A percentile compares a stretch with the other conserved stretches of the same genome.
phyloP scores from a whole-genome alignment of 30 jellyfish, hydroid and myxozoan genomes.

The Turritopsis rubra region DNA sequence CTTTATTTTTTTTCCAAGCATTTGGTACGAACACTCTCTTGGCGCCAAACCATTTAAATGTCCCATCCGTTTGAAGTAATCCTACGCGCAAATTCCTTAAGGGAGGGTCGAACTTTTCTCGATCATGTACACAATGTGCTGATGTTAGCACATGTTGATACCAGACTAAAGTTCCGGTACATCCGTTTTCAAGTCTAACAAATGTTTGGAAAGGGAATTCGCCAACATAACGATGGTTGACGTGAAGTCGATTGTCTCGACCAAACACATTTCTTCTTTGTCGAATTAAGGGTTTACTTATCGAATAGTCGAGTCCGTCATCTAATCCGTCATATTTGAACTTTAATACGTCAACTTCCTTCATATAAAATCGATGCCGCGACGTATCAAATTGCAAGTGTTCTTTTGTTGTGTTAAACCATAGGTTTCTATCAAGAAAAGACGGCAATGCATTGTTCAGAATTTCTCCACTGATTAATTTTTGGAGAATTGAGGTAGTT shows the following conservation, averaged over 20 bases:
- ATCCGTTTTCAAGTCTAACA: slow-evolving; percentile 61
- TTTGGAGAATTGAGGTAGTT: neutral
- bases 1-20: slow-evolving; percentile 55
- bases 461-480: neutral
- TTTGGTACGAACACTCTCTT: slow-evolving; percentile 56
- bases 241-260: slow-evolving; percentile 45
- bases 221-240: slow-evolving; percentile 26
- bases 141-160: slow-evolving; percentile 76
- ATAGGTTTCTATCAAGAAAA: neutral
- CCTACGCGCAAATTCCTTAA: slow-evolving; percentile 66
- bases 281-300: neutral
- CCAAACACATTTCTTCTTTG: slow-evolving; percentile 70
- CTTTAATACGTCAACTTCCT: neutral
- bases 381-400: neutral
- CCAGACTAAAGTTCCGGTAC: slow-evolving; percentile 93
- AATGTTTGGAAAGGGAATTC: slow-evolving; percentile 65
- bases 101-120: slow-evolving; percentile 46
- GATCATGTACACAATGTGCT: slow-evolving; percentile 89
- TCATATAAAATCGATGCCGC: neutral
- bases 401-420: neutral
- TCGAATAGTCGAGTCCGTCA: neutral
- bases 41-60: slow-evolving; percentile 68
- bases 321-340: slow-evolving; percentile 2
- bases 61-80: slow-evolving; percentile 39
- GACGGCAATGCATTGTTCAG: neutral